Conservation (phyloP, 2,113 vertebrate species). For the Petrocephalus microphthalmus region DNA sequence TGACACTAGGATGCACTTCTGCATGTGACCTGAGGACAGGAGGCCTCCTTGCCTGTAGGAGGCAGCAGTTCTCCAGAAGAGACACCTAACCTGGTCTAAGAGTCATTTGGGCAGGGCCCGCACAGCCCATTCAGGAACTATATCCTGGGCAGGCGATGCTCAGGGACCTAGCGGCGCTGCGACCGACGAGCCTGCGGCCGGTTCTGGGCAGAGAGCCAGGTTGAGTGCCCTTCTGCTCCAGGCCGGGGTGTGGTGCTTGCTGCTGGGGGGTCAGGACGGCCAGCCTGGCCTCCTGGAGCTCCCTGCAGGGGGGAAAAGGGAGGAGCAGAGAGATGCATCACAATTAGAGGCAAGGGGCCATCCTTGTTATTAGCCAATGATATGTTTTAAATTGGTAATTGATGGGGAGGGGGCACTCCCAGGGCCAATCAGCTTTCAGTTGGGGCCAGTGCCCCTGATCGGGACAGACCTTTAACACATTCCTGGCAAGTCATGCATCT, state of each 20-base stretch:
- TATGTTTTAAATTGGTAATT: neutral
- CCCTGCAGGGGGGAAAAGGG: conserved; percentile 51
- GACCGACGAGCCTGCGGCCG: conserved; percentile 66
- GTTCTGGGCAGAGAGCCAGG: conserved; percentile 39
- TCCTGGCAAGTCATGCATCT: neutral
- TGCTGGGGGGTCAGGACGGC: conserved; percentile 59
- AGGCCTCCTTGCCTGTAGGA: neutral
- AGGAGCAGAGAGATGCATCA: neutral
- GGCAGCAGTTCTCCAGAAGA: neutral
- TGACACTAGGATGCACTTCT: neutral
- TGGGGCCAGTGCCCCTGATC: neutral
- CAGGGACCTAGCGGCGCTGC: conserved; percentile 66
- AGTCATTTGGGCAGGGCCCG: neutral
- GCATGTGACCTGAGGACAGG: neutral
- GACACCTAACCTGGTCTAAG: neutral
- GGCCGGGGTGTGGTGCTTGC: conserved; percentile 13
- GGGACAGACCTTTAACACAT: neutral
- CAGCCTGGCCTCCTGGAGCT: conserved; percentile 76
- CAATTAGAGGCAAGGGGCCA: neutral
- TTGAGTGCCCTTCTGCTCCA: conserved; percentile 33
- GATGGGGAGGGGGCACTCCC: neutral
- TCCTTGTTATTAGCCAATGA: neutral
- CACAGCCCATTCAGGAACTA: neutral
- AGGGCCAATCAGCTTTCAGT: neutral
- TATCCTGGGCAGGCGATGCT: conserved; percentile 60